A percentile compares a stretch with the other conserved stretches of the same genome.
Conservation (phyloP, 1,140 invertebrate genomes). For the Eriocheir sinensis region DNA sequence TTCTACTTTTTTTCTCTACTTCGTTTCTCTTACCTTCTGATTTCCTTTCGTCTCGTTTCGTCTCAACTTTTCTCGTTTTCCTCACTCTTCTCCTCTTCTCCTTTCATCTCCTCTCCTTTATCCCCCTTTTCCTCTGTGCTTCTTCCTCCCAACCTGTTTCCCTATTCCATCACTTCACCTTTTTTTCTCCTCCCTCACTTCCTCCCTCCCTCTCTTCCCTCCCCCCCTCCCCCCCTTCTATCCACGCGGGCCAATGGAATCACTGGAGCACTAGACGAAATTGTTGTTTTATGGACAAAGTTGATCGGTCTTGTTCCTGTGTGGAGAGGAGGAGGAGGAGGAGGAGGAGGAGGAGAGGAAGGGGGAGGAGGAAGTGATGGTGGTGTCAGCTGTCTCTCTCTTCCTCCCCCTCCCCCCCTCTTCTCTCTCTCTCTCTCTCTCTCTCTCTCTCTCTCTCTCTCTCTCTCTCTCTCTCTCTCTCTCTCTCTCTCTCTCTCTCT, state of each 20-base stretch:
- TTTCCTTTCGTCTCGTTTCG: neutral
- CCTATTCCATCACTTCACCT: no score
- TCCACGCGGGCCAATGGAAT: neutral
- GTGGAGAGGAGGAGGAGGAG: neutral
- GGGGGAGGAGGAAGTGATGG: neutral
- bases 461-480: neutral
- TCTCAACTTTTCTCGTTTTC: neutral
- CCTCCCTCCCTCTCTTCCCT: neutral
- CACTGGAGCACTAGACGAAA: neutral
- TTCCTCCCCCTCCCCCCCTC: neutral
- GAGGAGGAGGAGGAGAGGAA: neutral
- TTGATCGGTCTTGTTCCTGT: neutral
- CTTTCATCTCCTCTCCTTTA: neutral
- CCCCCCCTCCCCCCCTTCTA: neutral
- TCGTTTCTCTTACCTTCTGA: neutral
- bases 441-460: neutral
- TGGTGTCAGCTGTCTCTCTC: neutral
- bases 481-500: no score
- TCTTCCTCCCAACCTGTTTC: no score
- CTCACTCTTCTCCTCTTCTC: neutral
- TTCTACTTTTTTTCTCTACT: neutral
- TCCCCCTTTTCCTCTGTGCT: neutral
- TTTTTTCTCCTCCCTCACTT: neutral
- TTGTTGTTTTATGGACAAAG: neutral
- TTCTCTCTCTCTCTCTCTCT: neutral